Conservation (phyloP, 23 tunicate genomes). For the Ciona savignyi region DNA sequence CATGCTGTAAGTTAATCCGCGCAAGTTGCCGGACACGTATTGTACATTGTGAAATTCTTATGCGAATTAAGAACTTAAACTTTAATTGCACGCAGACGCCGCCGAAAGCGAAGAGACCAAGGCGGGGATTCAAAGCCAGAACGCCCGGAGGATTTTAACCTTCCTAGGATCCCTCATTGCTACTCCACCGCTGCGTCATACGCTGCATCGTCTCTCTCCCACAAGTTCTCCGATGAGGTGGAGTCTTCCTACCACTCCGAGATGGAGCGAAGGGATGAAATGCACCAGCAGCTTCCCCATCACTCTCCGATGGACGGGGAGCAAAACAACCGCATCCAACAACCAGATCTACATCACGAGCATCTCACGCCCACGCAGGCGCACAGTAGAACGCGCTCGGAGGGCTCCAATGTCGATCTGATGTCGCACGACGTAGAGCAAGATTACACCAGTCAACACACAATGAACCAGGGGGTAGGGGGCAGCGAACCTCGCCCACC, state of each 20-base stretch:
- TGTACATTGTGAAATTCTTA: too few species aligned
- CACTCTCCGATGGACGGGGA: conserved; percentile 3
- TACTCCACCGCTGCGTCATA: conserved; percentile 83
- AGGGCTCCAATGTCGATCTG: conserved; percentile 15
- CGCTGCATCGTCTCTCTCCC: conserved; percentile 80
- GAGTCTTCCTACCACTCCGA: neutral
- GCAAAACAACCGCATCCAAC: neutral
- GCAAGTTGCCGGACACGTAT: too few species aligned
- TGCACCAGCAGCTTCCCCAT: conserved; percentile 5
- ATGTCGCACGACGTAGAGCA: conserved; percentile 12
- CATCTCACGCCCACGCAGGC: conserved; percentile 20
- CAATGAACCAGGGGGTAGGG: neutral
- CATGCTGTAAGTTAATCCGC: too few species aligned
- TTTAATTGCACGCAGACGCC: too few species aligned
- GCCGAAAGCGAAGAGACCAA: conserved; percentile 67
- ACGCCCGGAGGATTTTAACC: conserved; percentile 83
- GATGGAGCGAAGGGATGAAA: conserved; percentile 10
- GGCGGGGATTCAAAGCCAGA: conserved; percentile 58
- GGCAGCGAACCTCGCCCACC: conserved; percentile 9
- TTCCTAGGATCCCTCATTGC: conserved; percentile 95
- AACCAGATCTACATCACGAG: conserved; percentile 9
- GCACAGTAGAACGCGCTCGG: conserved; percentile 8
- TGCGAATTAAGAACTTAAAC: too few species aligned
- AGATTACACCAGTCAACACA: neutral
- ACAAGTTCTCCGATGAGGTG: conserved; percentile 43